Base-by-base conservation (phyloP, 2,888 invertebrate species). In the Cetonia aurata region DNA sequence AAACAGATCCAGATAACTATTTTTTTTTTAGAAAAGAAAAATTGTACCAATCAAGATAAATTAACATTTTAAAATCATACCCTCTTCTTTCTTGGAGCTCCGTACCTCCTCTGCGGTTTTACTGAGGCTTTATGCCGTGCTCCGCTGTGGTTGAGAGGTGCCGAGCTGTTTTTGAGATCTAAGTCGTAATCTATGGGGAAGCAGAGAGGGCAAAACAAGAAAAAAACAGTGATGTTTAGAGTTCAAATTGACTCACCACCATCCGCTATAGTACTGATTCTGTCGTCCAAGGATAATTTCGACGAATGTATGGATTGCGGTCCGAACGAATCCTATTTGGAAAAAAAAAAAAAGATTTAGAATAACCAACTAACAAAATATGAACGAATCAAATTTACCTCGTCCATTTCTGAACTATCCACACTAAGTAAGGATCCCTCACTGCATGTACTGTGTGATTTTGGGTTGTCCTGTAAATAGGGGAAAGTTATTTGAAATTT, bases 111-210 rank as follows among this genome's bases (percentile, higher is more conserved):
- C 73, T 90, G 89, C 25, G 93, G 93, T 56, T 91, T 87, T 71
- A 94, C 90, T 59, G 93, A 90, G 88, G 93, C 93, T 85, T 92
- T 91, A 86, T 94, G 94, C 77, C 89, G 89, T 70, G 94, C 94
- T 56, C 93, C 94, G 72, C 91, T 91, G 85, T 94, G 93, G 80
- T 92, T 93, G 77, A 94, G 86, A 70, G 92, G 90, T 79, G 88
- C 86, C 79, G 89, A 86, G 33, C 86, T 81, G 70, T 86, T 87
- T 70, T 87, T 87, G 69, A 84, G 75, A 73, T 85, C 85, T 72
- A 84, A 77, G 70, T 85, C 84, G 67, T 80, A 79, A 75, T 83
- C 84, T 83, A 71, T 41, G 10, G 25, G 13, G 13, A 17, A 62
- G 57, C 66, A 56, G 33, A 17, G 8, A 6, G 2, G n/a, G n/a